phyloP scores from a whole-genome alignment of 2,888 invertebrate species.

The Cyrtodaria siliqua region DNA sequence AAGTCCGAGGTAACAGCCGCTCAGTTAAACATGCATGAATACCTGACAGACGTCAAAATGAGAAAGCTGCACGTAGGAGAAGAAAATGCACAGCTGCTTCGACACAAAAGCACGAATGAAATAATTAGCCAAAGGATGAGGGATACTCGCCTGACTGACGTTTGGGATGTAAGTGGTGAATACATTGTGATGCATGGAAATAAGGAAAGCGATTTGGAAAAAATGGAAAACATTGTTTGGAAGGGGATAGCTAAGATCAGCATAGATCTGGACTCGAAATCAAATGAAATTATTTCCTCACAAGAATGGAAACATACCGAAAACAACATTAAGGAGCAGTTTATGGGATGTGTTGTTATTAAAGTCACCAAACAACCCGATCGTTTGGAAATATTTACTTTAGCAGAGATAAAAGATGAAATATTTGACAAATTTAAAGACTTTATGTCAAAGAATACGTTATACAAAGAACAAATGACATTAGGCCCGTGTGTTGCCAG shows the following conservation, averaged over 20 bases:
- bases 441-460: slow-evolving; percentile 35
- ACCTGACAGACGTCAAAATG: slow-evolving; percentile 5
- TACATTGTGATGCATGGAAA: slow-evolving; percentile 21
- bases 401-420: slow-evolving; percentile 12
- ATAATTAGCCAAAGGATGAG: slow-evolving; percentile 13
- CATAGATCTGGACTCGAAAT: slow-evolving; percentile 23
- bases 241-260: slow-evolving; percentile 17
- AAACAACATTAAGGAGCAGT: slow-evolving; percentile 18
- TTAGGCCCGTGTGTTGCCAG: background rate
- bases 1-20: slow-evolving; percentile 19
- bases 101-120: slow-evolving; percentile 11
- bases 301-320: slow-evolving; percentile 37
- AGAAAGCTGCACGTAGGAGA: slow-evolving; percentile 15
- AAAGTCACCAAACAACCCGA: slow-evolving; percentile 9
- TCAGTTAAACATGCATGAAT: slow-evolving; percentile 4
- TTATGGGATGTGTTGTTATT: slow-evolving; percentile 30
- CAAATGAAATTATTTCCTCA: slow-evolving; percentile 7
- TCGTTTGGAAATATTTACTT: no score
- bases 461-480: slow-evolving; percentile 23
- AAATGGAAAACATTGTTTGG: slow-evolving; percentile 33
- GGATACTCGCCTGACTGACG: slow-evolving; percentile 19
- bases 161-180: slow-evolving; percentile 35
- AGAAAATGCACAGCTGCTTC: slow-evolving; percentile 21
- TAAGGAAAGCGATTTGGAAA: slow-evolving; percentile 24
- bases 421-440: slow-evolving; percentile 31